Conservation (phyloP, 2,888 invertebrate genomes). For the Tanypteryx hageni region DNA sequence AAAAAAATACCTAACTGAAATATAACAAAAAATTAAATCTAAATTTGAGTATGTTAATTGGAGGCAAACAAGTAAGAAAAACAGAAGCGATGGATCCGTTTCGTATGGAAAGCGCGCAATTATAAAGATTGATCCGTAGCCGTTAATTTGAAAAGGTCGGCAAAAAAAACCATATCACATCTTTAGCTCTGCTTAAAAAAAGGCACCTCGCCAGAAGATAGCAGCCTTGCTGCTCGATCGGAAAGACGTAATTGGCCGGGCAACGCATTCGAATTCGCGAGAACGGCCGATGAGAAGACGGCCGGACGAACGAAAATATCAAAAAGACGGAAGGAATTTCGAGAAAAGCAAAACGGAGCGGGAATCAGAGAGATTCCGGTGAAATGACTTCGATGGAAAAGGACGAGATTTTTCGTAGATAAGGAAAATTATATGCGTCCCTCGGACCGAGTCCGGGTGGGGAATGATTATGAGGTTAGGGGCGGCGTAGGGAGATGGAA, state of each 20-base stretch:
- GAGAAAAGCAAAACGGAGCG: background rate
- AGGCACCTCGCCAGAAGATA: background rate
- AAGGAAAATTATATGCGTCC: conserved; percentile 44
- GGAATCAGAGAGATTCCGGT: conserved; percentile 12
- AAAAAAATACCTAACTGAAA: too few species aligned
- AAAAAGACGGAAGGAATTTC: background rate
- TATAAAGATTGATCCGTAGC: too few species aligned
- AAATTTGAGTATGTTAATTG: too few species aligned
- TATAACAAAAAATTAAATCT: too few species aligned
- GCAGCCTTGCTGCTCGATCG: background rate
- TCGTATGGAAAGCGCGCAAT: too few species aligned
- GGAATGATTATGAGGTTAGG: background rate
- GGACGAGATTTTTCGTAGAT: conserved; percentile 56
- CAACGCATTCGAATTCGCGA: background rate
- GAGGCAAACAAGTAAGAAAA: too few species aligned
- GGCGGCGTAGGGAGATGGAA: background rate
- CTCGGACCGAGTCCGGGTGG: background rate
- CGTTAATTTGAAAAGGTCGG: too few species aligned
- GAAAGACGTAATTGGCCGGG: background rate
- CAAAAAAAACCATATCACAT: too few species aligned
- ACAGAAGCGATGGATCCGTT: too few species aligned
- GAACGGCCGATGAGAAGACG: background rate
- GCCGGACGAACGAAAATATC: background rate
- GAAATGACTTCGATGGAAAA: conserved; percentile 62
- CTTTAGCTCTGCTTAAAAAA: background rate